Conservation (phyloP, 2,113 vertebrate genomes). For the Cygnus buccinator region DNA sequence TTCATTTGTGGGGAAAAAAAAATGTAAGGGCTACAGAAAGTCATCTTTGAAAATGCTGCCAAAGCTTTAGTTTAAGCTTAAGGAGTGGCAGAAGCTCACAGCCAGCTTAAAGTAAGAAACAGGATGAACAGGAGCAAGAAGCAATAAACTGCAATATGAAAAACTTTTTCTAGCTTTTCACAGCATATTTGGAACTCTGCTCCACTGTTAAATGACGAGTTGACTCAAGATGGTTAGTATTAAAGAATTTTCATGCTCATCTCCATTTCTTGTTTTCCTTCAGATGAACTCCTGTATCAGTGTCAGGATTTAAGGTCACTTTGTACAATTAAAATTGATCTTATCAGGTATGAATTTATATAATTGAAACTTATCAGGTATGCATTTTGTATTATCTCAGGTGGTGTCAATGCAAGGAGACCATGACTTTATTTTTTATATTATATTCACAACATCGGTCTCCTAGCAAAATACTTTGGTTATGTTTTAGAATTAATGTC, state of each 20-base stretch:
- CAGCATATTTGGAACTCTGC: background rate
- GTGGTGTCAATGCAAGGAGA: background rate
- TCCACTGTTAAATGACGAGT: background rate
- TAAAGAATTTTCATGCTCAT: background rate
- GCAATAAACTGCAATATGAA: background rate
- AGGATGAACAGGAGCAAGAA: background rate
- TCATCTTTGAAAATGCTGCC: background rate
- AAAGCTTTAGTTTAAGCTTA: background rate
- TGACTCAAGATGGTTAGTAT: background rate
- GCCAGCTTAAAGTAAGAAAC: background rate
- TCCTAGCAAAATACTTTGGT: background rate
- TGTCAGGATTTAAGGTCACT: background rate
- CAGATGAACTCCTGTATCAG: background rate
- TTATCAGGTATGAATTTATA: background rate
- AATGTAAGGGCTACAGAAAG: background rate
- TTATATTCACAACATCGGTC: background rate
- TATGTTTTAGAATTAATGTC: background rate
- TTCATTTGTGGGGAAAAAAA: background rate
- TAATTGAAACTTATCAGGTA: background rate
- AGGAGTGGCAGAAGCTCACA: background rate
- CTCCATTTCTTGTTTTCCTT: background rate
- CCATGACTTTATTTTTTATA: background rate
- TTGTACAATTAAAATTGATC: background rate
- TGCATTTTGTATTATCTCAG: background rate
- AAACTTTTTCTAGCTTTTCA: background rate